These are phyloP conservation scores for Athrips mouffetella DNA, from an alignment of 2,888 invertebrate species.

Conservation along the genomic window DNA sequence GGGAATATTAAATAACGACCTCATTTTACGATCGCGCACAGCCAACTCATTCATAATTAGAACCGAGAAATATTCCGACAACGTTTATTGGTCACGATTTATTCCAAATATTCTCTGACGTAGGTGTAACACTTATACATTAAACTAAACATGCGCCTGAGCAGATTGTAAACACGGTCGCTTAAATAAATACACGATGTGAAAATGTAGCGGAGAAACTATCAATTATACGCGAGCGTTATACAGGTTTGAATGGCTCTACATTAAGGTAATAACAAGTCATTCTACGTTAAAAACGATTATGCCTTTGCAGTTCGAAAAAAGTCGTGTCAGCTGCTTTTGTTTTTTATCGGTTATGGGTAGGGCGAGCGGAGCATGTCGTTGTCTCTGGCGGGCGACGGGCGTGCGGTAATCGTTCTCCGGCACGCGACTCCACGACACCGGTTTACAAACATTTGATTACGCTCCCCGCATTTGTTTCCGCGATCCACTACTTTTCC, in stretches of 20 bases:
- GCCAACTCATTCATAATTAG: conserved; percentile 40
- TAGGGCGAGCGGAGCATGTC: conserved; percentile 16
- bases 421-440: conserved; percentile 61
- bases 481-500: conserved; percentile 52
- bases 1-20: conserved; percentile 48
- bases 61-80: conserved; percentile 31
- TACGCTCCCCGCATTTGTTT: conserved; percentile 68
- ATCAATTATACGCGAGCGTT: conserved; percentile 9
- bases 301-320: neutral
- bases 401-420: conserved; percentile 51
- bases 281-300: conserved; percentile 7
- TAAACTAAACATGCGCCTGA: conserved; percentile 10
- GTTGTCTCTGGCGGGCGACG: conserved; percentile 20
- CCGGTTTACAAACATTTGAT: conserved; percentile 71
- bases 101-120: conserved; percentile 22
- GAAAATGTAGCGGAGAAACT: conserved; percentile 14
- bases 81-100: conserved; percentile 36
- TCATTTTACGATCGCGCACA: conserved; percentile 42
- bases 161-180: conserved; percentile 11
- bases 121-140: conserved; percentile 16
- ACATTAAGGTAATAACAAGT: conserved; percentile 11
- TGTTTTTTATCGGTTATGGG: conserved; percentile 12
- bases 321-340: conserved; percentile 9
- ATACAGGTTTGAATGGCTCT: neutral
- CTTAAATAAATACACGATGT: conserved; percentile 1